phyloP scores from a whole-genome alignment of 2,797 vertebrate genomes.

The Erpetoichthys calabaricus region DNA sequence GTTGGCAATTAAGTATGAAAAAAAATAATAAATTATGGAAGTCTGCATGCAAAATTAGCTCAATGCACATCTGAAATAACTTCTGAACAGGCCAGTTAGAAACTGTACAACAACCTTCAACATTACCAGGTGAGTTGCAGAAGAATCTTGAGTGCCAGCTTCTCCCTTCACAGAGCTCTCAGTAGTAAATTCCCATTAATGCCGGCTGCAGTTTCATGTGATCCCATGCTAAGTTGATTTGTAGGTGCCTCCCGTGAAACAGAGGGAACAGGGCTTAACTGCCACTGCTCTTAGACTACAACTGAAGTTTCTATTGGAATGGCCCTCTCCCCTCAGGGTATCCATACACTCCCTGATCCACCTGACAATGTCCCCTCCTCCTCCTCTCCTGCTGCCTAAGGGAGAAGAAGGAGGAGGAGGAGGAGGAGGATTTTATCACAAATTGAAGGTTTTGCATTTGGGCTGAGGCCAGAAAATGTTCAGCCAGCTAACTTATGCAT shows the following conservation, averaged over 20 bases:
- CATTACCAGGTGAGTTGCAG: not conserved
- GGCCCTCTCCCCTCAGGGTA: constrained; percentile 33
- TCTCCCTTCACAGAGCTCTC: not conserved
- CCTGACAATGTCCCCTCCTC: constrained; percentile 34
- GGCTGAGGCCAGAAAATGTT: constrained; percentile 27
- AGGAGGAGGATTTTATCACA: constrained; percentile 16
- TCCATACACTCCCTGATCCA: constrained; percentile 29
- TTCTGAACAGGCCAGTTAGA: not conserved
- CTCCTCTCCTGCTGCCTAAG: constrained; percentile 18
- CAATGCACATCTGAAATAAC: not conserved
- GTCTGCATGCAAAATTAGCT: not conserved
- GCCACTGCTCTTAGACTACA: constrained; percentile 22
- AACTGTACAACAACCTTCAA: not conserved
- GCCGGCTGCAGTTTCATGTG: not conserved
- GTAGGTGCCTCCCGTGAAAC: constrained; percentile 5
- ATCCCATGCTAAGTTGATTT: constrained; percentile 26
- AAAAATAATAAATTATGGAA: not conserved
- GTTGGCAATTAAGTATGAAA: not conserved
- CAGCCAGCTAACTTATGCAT: constrained; percentile 4
- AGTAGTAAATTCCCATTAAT: not conserved
- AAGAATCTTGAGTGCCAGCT: not conserved
- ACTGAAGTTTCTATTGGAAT: constrained; percentile 27
- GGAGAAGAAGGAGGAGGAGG: constrained; percentile 35
- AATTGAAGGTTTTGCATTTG: too few species aligned
- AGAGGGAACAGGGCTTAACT: constrained; percentile 19